A percentile compares a stretch with the other conserved stretches of the same genome.
phyloP scores from a whole-genome alignment of 2,888 invertebrate species.

The Eilema caniola region DNA sequence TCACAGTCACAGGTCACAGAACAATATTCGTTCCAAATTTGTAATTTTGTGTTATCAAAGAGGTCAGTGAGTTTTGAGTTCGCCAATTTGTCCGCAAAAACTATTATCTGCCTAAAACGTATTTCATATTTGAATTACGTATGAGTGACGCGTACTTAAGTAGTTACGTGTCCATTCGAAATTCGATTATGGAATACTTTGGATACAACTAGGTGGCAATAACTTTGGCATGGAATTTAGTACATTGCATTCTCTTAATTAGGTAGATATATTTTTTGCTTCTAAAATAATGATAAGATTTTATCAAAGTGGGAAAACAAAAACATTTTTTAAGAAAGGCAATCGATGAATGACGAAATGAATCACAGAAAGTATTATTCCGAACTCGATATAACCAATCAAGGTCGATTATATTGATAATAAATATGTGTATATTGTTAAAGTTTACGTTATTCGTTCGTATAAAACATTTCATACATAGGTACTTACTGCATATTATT shows the following conservation, averaged over 20 bases:
- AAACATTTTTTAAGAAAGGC: too few species aligned
- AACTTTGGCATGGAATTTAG: not conserved
- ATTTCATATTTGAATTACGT: conserved; percentile 4
- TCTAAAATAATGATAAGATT: too few species aligned
- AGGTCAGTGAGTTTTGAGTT: conserved; percentile 3
- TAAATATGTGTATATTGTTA: too few species aligned
- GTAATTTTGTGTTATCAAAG: not conserved
- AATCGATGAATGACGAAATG: too few species aligned
- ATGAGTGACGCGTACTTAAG: conserved; percentile 1
- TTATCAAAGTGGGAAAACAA: too few species aligned
- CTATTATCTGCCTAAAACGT: not conserved
- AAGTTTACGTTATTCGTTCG: too few species aligned
- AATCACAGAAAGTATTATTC: too few species aligned
- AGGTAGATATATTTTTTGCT: too few species aligned
- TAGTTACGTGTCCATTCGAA: conserved; percentile 1
- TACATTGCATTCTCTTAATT: not conserved
- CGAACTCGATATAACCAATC: too few species aligned
- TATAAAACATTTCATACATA: too few species aligned
- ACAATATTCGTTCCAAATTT: conserved; percentile 1
- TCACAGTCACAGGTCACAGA: not conserved
- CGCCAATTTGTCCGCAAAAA: conserved; percentile 2
- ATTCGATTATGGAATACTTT: conserved; percentile 2
- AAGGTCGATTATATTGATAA: too few species aligned
- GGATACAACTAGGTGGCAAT: not conserved
- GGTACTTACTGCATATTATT: too few species aligned